Evolutionary conservation across 2,113 vertebrate genomes (phyloP).

Genomic region (Apaloderma vittatum): DNA sequence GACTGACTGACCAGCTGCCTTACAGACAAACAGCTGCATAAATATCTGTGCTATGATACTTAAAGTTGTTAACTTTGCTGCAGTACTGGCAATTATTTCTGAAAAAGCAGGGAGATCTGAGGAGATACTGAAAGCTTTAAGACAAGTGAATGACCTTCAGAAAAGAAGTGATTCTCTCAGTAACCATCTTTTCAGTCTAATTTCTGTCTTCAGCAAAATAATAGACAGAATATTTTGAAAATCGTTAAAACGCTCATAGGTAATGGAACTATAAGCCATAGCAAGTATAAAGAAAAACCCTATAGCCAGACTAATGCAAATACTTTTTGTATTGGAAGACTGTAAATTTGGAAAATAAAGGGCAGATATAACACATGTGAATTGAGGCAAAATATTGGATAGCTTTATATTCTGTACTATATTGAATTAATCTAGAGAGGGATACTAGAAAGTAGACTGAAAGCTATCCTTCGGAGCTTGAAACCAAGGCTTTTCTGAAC

Average conservation of each 20-base stretch:
- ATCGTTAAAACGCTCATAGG: not conserved
- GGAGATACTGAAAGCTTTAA: not conserved
- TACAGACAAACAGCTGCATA: not conserved
- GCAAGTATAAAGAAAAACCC: not conserved
- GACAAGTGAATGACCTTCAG: not conserved
- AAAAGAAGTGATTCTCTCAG: not conserved
- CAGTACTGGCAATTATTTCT: not conserved
- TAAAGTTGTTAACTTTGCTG: not conserved
- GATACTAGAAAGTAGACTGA: not conserved
- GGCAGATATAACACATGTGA: not conserved
- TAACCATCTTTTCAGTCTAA: not conserved
- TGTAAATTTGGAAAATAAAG: not conserved
- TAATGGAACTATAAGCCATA: not conserved
- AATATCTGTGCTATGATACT: not conserved
- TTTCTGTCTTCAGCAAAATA: not conserved
- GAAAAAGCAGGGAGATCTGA: not conserved
- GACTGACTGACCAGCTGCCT: not conserved
- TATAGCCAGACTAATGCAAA: not conserved
- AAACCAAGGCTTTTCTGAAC: not conserved
- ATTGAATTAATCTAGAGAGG: not conserved
- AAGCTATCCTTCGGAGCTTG: not conserved
- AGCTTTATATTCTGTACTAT: not conserved
- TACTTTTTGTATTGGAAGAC: not conserved
- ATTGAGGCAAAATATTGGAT: not conserved
- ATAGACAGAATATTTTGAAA: conserved; percentile 1